These are phyloP conservation scores for Lissonota sp. DNA, from an alignment of 2,888 invertebrate genomes.

Conservation along the genomic window DNA sequence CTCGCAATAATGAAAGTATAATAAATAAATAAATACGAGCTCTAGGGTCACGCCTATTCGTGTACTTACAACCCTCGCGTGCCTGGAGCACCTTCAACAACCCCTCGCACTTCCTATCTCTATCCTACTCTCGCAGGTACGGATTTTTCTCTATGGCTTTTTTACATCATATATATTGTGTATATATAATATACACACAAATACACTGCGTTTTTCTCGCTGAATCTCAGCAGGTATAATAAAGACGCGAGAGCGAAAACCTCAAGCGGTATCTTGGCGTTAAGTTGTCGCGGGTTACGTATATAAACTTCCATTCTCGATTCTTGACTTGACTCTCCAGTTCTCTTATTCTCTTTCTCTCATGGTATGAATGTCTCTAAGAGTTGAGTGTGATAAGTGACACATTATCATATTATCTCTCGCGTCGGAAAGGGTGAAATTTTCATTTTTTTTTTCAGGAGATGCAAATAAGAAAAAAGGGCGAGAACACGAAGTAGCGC, in stretches of 20 bases:
- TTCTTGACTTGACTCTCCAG: slow-evolving; percentile 21
- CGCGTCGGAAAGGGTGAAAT: slow-evolving; percentile 1
- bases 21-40: slow-evolving; percentile 65
- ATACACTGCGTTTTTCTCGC: slow-evolving; percentile 34
- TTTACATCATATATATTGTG: slow-evolving; percentile 27
- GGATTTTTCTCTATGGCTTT: slow-evolving; percentile 28
- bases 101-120: slow-evolving; percentile 29
- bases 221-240: slow-evolving; percentile 56
- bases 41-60: slow-evolving; percentile 65
- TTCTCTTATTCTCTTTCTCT: background rate
- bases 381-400: slow-evolving; percentile 70
- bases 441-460: slow-evolving; percentile 62
- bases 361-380: slow-evolving; percentile 61
- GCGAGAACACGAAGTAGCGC: slow-evolving; percentile 57
- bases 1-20: slow-evolving; percentile 63
- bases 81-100: slow-evolving; percentile 60
- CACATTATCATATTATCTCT: slow-evolving; percentile 68
- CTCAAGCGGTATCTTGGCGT: slow-evolving; percentile 52
- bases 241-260: slow-evolving; percentile 55
- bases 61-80: slow-evolving; percentile 65
- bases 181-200: slow-evolving; percentile 9
- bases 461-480: slow-evolving; percentile 70
- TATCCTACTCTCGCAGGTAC: slow-evolving; percentile 3
- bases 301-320: slow-evolving; percentile 47
- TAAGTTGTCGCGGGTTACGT: slow-evolving; percentile 57